Percentiles rank a stretch among this genome's conserved stretches.
Evolutionary conservation across 2,888 invertebrate species (phyloP).

Genomic region (Diarsia mendica): DNA sequence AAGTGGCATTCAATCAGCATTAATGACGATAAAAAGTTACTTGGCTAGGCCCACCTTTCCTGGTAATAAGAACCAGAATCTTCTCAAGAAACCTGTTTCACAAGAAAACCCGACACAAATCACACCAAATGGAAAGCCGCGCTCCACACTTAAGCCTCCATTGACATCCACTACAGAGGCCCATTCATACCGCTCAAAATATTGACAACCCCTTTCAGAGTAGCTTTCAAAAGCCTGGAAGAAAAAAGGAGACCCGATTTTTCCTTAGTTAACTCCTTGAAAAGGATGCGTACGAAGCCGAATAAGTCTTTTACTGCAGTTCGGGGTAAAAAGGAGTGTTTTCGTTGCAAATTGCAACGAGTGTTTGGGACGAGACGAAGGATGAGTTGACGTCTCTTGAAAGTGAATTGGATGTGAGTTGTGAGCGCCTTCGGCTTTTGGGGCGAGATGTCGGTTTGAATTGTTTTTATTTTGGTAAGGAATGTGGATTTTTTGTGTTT

Average conservation of each 20-base stretch:
- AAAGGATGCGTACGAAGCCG: slow-evolving; percentile 82
- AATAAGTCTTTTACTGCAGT: slow-evolving; percentile 78
- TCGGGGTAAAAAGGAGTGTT: slow-evolving; percentile 73
- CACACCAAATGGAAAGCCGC: slow-evolving; percentile 74
- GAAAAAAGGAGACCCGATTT: slow-evolving; percentile 86
- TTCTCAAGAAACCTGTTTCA: neutral
- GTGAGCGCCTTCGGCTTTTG: slow-evolving; percentile 45
- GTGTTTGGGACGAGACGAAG: slow-evolving; percentile 71
- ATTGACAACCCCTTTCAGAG: slow-evolving; percentile 88
- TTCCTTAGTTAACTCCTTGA: slow-evolving; percentile 81
- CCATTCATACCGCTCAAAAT: slow-evolving; percentile 88
- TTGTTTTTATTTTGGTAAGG: neutral
- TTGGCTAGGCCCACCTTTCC: neutral
- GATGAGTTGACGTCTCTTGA: slow-evolving; percentile 36
- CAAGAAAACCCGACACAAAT: slow-evolving; percentile 47
- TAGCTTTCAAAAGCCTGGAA: slow-evolving; percentile 82
- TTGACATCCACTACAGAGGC: slow-evolving; percentile 84
- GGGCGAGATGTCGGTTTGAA: slow-evolving; percentile 2
- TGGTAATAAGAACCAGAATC: neutral
- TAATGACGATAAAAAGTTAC: neutral
- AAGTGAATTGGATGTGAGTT: slow-evolving; percentile 58
- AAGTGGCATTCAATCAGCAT: neutral
- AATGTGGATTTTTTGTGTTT: neutral
- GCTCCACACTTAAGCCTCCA: slow-evolving; percentile 80
- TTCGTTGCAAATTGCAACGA: slow-evolving; percentile 79